Percentiles rank a stretch among this genome's conserved stretches.
Conservation (phyloP, 1,140 invertebrate species). For the Psix sp. region DNA sequence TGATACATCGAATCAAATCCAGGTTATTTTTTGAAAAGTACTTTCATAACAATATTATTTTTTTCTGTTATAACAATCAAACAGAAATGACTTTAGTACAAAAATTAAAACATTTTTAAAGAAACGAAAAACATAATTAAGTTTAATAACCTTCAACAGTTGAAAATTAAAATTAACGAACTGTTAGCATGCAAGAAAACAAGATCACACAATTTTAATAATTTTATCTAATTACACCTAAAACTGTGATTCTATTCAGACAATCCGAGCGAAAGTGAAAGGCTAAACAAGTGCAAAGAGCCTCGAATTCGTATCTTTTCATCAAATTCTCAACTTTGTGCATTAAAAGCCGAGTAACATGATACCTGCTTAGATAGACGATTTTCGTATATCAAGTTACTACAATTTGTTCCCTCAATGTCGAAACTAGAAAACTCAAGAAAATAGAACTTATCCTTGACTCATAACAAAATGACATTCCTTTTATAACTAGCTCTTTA, state of each 20-base stretch:
- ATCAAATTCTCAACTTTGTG: neutral
- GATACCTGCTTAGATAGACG: neutral
- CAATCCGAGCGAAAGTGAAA: constrained; percentile 36
- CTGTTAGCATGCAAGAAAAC: too few relatives aligned
- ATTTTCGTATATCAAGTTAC: too few relatives aligned
- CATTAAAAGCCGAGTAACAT: too few relatives aligned
- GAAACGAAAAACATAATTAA: too few relatives aligned
- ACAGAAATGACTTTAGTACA: too few relatives aligned
- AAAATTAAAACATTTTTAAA: constrained; percentile 17
- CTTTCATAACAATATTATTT: neutral
- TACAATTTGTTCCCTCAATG: too few relatives aligned
- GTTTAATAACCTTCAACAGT: too few relatives aligned
- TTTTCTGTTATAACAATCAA: neutral
- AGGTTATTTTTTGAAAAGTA: constrained; percentile 53
- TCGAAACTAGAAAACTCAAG: too few relatives aligned
- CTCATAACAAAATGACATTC: constrained; percentile 14
- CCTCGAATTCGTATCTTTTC: neutral
- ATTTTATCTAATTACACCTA: constrained; percentile 27
- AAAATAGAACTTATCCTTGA: constrained; percentile 13
- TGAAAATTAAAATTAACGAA: too few relatives aligned
- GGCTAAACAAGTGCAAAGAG: constrained; percentile 16
- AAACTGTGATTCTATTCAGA: constrained; percentile 3
- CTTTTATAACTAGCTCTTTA: too few relatives aligned
- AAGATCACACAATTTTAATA: constrained; percentile 17
- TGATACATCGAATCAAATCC: constrained; percentile 68